Base-by-base conservation (phyloP, 2,113 vertebrate genomes). In the Synchiropus splendidus region DNA sequence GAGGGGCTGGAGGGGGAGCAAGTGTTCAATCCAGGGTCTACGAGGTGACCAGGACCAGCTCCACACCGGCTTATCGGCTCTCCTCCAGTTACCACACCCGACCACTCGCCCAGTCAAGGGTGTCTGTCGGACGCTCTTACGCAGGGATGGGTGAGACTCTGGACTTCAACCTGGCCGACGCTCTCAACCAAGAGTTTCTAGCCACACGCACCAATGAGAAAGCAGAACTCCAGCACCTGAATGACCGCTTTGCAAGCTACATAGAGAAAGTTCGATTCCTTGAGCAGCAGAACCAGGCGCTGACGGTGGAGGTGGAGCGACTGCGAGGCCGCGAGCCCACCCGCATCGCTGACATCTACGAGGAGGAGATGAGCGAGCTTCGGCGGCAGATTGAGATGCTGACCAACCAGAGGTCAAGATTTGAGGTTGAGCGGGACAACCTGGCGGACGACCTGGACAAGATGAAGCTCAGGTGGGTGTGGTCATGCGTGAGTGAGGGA, bases 121-220 rank as follows among this genome's bases (percentile, higher is more conserved):
- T 82, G 72, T 84, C 51, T 84, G 21, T 27, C 21, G 21, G 21
- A 27, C 21, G 21, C 21, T 27, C 21, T 27, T 89, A 86, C 2
- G 72, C 83, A 45, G 89, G 78, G n/a, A 73, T 82, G 1, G 88
- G 89, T 0, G 94, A 98, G 80, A 88, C 94, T 74, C 88, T 99
- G 39, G 95, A 99, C 84, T 99, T 99, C 84, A 92, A 88, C 78
- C 86, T 99, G 54, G 94, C 95, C 0, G 95, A 99, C 1, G 93
- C 95, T 47, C 91, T 94, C 87, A 99, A 99, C 86, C 93, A 96
- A 74, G 95, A 99, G 83, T 99, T 98, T 84, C 87, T 97, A 67
- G 85, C 89, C 78, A 98, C 92, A 14, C 87, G 95, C 78, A 97
- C 94, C 82, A 99, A 97, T 0, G 95, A 99, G 87, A 99, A 99